A percentile compares a stretch with the other conserved stretches of the same genome.
These are phyloP conservation scores for Saccopteryx bilineata DNA, from an alignment of 2,113 vertebrate species.

Conservation along the genomic window DNA sequence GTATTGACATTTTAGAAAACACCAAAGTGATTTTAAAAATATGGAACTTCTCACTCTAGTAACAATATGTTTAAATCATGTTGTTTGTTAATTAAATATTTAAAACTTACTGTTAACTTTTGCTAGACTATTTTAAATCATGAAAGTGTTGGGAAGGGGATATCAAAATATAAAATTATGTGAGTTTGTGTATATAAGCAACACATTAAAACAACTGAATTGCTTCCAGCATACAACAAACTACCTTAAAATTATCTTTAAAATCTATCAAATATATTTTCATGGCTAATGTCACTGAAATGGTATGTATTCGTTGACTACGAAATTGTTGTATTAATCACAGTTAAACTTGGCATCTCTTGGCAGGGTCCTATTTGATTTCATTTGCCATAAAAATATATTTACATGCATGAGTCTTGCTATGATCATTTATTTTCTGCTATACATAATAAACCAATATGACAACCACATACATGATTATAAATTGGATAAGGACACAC, in stretches of 20 bases:
- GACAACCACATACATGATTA: not conserved
- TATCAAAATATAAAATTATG: slow-evolving; percentile 44
- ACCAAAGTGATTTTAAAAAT: slow-evolving; percentile 72
- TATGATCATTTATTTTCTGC: slow-evolving; percentile 47
- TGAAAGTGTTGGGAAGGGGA: slow-evolving; percentile 55
- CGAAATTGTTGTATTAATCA: slow-evolving; percentile 47
- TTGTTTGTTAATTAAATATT: slow-evolving; percentile 72
- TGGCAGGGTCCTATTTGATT: slow-evolving; percentile 67
- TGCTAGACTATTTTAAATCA: slow-evolving; percentile 76
- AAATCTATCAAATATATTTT: slow-evolving; percentile 64
- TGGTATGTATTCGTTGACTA: slow-evolving; percentile 47
- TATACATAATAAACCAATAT: not conserved
- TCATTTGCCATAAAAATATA: slow-evolving; percentile 59
- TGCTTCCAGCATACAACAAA: slow-evolving; percentile 80
- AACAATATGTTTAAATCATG: slow-evolving; percentile 61
- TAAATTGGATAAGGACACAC: slow-evolving; percentile 46
- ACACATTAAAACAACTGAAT: slow-evolving; percentile 63
- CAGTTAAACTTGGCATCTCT: slow-evolving; percentile 70
- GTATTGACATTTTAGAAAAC: slow-evolving; percentile 74
- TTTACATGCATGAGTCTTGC: slow-evolving; percentile 34
- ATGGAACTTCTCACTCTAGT: slow-evolving; percentile 64
- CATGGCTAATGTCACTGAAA: slow-evolving; percentile 57
- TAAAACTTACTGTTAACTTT: slow-evolving; percentile 73
- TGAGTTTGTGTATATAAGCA: slow-evolving; percentile 65
- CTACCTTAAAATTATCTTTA: slow-evolving; percentile 77